A percentile compares a stretch with the other conserved stretches of the same genome.
phyloP scores from a whole-genome alignment of 2,113 vertebrate genomes.

The Alectura lathami region DNA sequence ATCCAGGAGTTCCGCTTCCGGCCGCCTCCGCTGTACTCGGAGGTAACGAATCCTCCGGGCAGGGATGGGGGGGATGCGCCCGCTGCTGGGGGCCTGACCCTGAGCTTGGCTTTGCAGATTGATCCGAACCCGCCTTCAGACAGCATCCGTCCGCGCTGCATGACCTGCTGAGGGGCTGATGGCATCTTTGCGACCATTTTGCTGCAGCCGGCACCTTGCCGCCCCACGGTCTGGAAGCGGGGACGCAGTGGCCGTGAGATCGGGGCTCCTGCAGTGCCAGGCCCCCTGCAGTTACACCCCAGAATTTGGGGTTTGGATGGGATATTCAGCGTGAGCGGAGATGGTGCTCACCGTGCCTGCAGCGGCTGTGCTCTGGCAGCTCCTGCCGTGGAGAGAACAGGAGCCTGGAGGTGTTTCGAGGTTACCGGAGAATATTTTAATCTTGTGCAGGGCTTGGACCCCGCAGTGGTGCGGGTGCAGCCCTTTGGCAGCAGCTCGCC shows the following conservation, averaged over 20 bases:
- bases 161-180: slow-evolving; percentile 89
- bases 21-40: slow-evolving; percentile 91
- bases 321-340: not conserved
- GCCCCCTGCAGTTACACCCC: too few relatives aligned
- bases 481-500: not conserved
- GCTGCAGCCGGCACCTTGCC: not conserved
- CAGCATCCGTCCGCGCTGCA: slow-evolving; percentile 86
- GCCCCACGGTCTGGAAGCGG: not conserved
- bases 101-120: slow-evolving; percentile 73
- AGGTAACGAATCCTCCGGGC: slow-evolving; percentile 75
- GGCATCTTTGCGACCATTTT: not conserved
- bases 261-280: too few relatives aligned
- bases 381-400: not conserved
- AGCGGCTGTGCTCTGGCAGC: accelerated
- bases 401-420: not conserved
- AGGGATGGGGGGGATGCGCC: accelerated
- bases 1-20: slow-evolving; percentile 92
- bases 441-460: not conserved
- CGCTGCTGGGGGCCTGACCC: not conserved
- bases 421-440: not conserved
- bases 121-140: slow-evolving; percentile 86
- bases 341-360: not conserved
- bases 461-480: accelerated
- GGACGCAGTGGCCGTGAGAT: accelerated
- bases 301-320: not conserved